Percentiles rank a stretch among this genome's conserved stretches.
These are phyloP conservation scores for Sibirionetta formosa DNA, from an alignment of 2,797 vertebrate genomes.

Conservation along the genomic window DNA sequence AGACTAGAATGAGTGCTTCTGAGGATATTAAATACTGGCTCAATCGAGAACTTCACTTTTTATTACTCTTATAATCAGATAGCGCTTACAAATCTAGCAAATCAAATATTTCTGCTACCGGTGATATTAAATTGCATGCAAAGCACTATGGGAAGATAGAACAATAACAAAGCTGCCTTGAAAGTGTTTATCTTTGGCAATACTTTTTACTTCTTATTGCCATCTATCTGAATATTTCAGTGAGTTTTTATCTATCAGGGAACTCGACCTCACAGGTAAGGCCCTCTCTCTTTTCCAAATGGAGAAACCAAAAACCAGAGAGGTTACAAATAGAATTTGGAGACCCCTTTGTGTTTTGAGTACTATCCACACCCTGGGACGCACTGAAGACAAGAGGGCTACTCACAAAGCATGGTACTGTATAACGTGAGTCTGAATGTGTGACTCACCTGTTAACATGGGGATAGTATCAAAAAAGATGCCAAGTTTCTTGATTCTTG, in stretches of 20 bases:
- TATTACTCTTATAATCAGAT: neutral
- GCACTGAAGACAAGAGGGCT: neutral
- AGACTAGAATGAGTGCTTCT: neutral
- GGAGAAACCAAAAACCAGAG: slow-evolving; percentile 11
- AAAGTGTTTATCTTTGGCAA: neutral
- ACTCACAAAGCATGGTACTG: neutral
- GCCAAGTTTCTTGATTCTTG: neutral
- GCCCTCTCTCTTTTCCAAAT: neutral
- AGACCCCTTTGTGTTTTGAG: neutral
- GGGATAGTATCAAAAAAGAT: neutral
- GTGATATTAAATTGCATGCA: neutral
- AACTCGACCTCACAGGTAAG: neutral
- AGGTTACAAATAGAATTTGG: neutral
- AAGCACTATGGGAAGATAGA: neutral
- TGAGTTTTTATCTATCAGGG: neutral
- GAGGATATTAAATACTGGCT: neutral
- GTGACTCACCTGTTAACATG: neutral
- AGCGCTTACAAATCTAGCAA: neutral
- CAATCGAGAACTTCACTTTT: neutral
- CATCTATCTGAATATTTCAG: neutral
- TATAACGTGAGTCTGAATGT: rapidly evolving
- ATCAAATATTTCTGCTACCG: neutral
- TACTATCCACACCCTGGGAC: neutral
- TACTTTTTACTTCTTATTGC: neutral
- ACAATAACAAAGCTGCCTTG: slow-evolving; percentile 25